A percentile compares a stretch with the other conserved stretches of the same genome.
Evolutionary conservation across 2,797 vertebrate genomes (phyloP).

Genomic region (Galago senegalensis): DNA sequence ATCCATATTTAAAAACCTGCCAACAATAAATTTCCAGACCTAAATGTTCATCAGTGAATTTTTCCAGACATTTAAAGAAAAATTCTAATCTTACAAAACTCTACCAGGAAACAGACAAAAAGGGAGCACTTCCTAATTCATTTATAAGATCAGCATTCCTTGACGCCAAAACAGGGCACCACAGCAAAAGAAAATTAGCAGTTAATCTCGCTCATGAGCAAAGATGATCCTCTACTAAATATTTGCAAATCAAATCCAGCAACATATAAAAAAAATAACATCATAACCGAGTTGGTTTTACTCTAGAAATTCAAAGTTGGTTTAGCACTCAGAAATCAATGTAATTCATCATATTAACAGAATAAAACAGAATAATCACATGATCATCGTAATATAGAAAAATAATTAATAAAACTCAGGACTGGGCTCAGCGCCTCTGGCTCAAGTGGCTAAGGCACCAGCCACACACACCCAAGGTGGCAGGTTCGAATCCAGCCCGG

Average conservation of each 20-base stretch:
- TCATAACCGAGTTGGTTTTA: not conserved
- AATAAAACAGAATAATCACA: not conserved
- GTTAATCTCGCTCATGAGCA: not conserved
- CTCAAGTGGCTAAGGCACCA: too few species aligned
- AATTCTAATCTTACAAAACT: not conserved
- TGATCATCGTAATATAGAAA: constrained; percentile 38
- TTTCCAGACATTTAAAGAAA: constrained; percentile 3
- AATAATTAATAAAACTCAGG: not conserved
- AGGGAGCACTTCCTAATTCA: not conserved
- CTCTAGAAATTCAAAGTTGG: not conserved
- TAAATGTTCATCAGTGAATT: constrained; percentile 3
- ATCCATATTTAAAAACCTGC: constrained; percentile 29
- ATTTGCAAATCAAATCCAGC: not conserved
- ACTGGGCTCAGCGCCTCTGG: not conserved
- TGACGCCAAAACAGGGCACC: not conserved
- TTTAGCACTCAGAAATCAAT: constrained; percentile 24
- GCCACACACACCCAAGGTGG: too few species aligned
- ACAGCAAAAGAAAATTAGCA: constrained; percentile 2
- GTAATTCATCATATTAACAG: constrained; percentile 14
- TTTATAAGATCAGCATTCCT: not conserved
- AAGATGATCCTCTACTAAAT: not conserved
- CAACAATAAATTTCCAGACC: constrained; percentile 10
- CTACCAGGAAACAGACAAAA: not conserved
- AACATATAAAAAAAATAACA: not conserved
- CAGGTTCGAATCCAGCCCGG: too few species aligned